Percentiles rank a stretch among this genome's conserved stretches.
Conservation (phyloP, 2,113 vertebrate species). For the Ameiurus melas region DNA sequence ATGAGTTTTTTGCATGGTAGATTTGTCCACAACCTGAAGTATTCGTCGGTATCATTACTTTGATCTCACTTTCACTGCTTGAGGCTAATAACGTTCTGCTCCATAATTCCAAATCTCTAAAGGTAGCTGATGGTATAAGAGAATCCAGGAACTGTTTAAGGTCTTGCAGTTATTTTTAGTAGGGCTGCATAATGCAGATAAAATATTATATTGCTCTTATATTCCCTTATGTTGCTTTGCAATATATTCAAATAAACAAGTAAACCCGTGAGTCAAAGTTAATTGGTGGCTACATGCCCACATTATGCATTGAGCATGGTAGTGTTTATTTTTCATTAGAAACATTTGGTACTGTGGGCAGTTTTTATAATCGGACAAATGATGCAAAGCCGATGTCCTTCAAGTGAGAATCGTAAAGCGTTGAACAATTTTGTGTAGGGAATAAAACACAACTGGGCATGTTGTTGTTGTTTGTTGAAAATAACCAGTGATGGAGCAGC, state of each 20-base stretch:
- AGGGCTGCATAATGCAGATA: neutral
- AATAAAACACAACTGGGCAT: neutral
- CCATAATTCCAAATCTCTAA: conserved; percentile 22
- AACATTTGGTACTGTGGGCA: neutral
- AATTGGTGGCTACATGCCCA: neutral
- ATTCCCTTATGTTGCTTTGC: neutral
- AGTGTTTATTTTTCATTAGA: neutral
- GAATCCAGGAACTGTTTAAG: neutral
- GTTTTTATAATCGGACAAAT: neutral
- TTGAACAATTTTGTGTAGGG: neutral
- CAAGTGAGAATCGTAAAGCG: neutral
- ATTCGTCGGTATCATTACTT: conserved; percentile 31
- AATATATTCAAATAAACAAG: neutral
- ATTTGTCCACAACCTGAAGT: neutral
- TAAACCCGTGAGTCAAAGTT: neutral
- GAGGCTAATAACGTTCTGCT: conserved; percentile 25
- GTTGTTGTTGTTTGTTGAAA: neutral
- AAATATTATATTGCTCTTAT: neutral
- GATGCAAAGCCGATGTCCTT: neutral
- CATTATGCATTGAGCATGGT: neutral
- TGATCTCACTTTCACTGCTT: neutral
- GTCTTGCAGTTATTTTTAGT: conserved; percentile 6
- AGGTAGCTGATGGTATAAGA: conserved; percentile 26
- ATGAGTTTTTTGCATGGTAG: neutral
- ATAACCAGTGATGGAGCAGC: neutral